Evolutionary conservation across 1,140 invertebrate species (phyloP).

Genomic region (Gryon sp.): DNA sequence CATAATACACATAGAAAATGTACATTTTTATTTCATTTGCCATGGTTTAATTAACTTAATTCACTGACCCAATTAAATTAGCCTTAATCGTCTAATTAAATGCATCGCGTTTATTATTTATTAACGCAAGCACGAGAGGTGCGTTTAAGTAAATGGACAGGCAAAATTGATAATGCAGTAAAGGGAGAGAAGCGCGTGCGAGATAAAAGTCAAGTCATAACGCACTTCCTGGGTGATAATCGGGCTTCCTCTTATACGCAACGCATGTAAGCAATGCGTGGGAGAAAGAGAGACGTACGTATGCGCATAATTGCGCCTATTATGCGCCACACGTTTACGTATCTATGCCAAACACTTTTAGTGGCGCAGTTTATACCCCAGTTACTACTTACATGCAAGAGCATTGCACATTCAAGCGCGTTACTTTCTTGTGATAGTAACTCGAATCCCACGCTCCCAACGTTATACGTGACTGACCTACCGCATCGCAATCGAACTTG

Average conservation of each 20-base stretch:
- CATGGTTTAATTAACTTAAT: no score
- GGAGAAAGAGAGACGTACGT: no score
- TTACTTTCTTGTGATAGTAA: constrained; percentile 62
- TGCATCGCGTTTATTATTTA: no score
- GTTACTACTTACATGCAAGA: constrained; percentile 53
- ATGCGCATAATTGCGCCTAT: constrained; percentile 46
- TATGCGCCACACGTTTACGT: constrained; percentile 48
- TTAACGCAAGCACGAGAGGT: no score
- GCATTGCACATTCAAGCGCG: no score
- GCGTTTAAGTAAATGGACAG: not conserved
- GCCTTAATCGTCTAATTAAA: no score
- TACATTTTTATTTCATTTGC: no score
- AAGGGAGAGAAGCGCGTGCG: constrained; percentile 19
- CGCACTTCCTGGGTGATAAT: constrained; percentile 53
- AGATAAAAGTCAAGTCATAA: constrained; percentile 44
- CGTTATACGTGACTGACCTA: constrained; percentile 51
- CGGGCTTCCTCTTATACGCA: constrained; percentile 57
- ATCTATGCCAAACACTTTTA: constrained; percentile 57
- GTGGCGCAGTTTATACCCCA: constrained; percentile 47
- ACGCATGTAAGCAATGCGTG: constrained; percentile 56
- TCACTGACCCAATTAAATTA: no score
- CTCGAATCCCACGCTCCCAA: constrained; percentile 63
- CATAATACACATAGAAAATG: no score
- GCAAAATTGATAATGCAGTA: constrained; percentile 16
- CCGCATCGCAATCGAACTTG: constrained; percentile 34